phyloP scores from a whole-genome alignment of 1,140 invertebrate species.

The Anastatus disparis region DNA sequence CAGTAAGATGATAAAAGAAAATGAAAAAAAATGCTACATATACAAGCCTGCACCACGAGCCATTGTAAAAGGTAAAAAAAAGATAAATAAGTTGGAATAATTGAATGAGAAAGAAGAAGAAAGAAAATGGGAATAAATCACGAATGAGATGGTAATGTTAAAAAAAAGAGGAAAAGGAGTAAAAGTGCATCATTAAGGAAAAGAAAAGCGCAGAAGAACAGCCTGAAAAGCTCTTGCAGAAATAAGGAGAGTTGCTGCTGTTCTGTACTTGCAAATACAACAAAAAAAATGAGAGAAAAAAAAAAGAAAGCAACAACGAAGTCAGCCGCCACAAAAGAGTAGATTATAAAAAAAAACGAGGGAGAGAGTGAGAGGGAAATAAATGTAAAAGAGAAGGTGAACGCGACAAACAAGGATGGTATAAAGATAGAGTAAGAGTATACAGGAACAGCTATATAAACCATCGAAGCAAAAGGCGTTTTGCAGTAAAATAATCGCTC shows the following conservation, averaged over 20 bases:
- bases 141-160: conserved; percentile 34
- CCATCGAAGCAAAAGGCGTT: conserved; percentile 23
- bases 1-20: not conserved
- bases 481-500: conserved; percentile 66
- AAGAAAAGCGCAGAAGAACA: conserved; percentile 17
- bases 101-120: conserved; percentile 37
- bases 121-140: conserved; percentile 33
- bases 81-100: conserved; percentile 38
- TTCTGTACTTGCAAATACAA: too few species aligned
- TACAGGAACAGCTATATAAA: conserved; percentile 12
- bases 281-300: not conserved
- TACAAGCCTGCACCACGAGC: not conserved
- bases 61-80: conserved; percentile 28
- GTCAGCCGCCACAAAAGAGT: conserved; percentile 11
- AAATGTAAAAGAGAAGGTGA: conserved; percentile 32
- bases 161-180: conserved; percentile 28
- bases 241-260: not conserved
- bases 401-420: conserved; percentile 41
- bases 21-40: not conserved
- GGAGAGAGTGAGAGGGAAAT: too few species aligned
- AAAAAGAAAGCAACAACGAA: not conserved
- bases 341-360: conserved; percentile 23
- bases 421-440: conserved; percentile 10
- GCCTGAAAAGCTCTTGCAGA: conserved; percentile 19
- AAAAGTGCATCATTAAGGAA: conserved; percentile 38